Evolutionary conservation across 2,797 vertebrate genomes (phyloP).

Genomic region (Mus caroli): DNA sequence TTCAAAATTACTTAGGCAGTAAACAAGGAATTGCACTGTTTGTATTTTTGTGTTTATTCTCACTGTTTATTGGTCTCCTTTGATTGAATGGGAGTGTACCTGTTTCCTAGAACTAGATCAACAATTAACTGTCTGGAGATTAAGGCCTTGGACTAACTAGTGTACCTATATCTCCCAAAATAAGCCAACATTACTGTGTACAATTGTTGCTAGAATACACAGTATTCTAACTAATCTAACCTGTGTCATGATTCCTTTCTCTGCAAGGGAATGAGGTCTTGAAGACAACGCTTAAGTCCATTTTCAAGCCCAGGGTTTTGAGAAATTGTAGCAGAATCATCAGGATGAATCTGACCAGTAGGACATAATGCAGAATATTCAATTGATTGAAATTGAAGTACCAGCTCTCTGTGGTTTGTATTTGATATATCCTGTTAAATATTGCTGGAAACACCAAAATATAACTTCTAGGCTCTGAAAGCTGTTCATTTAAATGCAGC

Average conservation of each 20-base stretch:
- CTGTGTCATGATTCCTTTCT: not conserved
- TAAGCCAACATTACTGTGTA: no score
- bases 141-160: not conserved
- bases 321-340: not conserved
- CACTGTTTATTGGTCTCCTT: conserved; percentile 16
- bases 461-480: not conserved
- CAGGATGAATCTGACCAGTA: not conserved
- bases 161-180: no score
- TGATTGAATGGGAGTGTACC: not conserved
- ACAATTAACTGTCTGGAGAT: not conserved
- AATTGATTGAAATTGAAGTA: not conserved
- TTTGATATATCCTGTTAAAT: not conserved
- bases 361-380: not conserved
- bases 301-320: conserved; percentile 18
- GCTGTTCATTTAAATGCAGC: not conserved
- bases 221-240: not conserved
- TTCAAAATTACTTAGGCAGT: conserved; percentile 8
- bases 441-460: not conserved
- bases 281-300: not conserved
- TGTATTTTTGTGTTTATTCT: not conserved
- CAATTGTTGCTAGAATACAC: no score
- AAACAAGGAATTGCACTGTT: not conserved
- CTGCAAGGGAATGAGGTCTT: not conserved
- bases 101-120: not conserved
- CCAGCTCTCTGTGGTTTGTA: not conserved